Conservation (phyloP, 1,140 invertebrate species). For the Cotesia chilonis region DNA sequence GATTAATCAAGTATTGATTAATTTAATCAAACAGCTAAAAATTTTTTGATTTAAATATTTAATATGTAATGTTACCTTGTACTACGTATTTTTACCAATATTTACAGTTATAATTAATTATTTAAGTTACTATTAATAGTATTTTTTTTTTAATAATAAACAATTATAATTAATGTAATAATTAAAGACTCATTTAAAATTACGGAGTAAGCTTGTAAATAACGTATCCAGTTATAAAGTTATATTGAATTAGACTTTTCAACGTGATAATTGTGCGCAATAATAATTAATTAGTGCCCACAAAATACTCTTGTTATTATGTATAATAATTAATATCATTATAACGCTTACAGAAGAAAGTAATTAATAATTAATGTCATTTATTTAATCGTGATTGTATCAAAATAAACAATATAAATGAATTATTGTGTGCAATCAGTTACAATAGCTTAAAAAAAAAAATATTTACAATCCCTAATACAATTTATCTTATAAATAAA, state of each 20-base stretch:
- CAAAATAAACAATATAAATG: no score
- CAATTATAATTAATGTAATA: background rate
- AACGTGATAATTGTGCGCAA: conserved; percentile 16
- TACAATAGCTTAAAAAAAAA: background rate
- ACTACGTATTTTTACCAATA: background rate
- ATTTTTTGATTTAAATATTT: background rate
- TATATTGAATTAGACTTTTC: conserved; percentile 1
- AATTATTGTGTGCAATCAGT: background rate
- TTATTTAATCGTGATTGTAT: conserved; percentile 7
- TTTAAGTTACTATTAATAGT: background rate
- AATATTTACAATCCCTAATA: no score
- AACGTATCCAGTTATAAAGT: conserved; percentile 14
- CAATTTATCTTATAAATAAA: background rate
- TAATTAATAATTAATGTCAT: background rate
- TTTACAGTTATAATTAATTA: conserved; percentile 25
- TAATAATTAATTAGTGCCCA: no score
- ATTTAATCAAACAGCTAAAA: conserved; percentile 6
- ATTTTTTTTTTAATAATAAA: conserved; percentile 5
- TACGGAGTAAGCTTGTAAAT: conserved; percentile 17
- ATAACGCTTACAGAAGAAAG: background rate
- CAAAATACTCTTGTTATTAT: no score
- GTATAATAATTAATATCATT: no score
- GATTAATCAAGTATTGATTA: conserved; percentile 13
- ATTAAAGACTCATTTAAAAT: background rate
- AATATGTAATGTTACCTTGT: no score